Conservation (phyloP, 2,888 invertebrate species). For the Nudaria mundana region DNA sequence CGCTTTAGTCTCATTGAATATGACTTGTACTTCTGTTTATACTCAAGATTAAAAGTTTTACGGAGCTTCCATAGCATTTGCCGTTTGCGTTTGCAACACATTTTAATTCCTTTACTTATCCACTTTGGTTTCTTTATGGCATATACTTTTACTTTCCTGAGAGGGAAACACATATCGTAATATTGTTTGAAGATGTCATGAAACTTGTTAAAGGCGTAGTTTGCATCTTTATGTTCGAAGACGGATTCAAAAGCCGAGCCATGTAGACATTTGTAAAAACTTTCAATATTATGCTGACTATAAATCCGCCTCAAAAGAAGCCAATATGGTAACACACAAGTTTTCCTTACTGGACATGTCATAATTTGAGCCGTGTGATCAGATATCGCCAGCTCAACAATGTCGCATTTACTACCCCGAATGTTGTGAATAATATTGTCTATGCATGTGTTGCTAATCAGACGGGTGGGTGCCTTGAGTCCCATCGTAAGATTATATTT, state of each 20-base stretch:
- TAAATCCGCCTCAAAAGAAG: constrained; percentile 1
- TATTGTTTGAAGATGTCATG: not conserved
- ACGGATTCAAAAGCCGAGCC: not conserved
- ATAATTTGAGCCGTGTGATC: not conserved
- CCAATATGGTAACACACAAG: constrained; percentile 1
- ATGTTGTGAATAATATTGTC: not conserved
- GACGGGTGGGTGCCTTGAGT: not conserved
- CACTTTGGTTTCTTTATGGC: not conserved
- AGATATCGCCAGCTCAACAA: not conserved
- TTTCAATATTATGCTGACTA: not conserved
- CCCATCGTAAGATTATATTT: not conserved
- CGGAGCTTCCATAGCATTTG: constrained; percentile 4
- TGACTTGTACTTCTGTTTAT: not conserved
- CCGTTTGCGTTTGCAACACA: constrained; percentile 3
- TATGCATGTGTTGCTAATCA: not conserved
- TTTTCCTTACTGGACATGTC: not conserved
- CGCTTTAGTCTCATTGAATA: constrained; percentile 2
- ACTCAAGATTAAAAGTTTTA: not conserved
- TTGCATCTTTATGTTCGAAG: not conserved
- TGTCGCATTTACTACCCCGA: not conserved
- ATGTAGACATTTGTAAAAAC: not conserved
- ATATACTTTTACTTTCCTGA: not conserved
- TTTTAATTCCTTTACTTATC: constrained; percentile 3
- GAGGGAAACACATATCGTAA: constrained; percentile 2
- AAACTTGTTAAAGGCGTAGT: constrained; percentile 3